phyloP scores from a whole-genome alignment of 2,797 vertebrate species.

The Halcyon leucocephala region DNA sequence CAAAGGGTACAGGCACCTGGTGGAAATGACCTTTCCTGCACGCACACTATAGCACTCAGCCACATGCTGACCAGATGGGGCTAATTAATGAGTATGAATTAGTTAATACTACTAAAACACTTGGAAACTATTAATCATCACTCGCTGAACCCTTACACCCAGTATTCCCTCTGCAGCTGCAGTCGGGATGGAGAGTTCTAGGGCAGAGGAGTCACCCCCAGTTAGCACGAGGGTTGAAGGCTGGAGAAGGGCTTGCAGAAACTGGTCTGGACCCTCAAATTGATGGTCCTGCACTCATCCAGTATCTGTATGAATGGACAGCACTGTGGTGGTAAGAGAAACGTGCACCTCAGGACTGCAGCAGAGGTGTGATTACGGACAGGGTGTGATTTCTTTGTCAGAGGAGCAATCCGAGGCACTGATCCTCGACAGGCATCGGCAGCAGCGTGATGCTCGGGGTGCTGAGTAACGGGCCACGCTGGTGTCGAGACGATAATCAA shows the following conservation, averaged over 20 bases:
- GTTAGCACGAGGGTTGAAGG: neutral
- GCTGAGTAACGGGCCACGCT: neutral
- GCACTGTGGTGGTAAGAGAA: rapidly evolving
- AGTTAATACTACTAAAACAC: neutral
- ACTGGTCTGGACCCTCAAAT: neutral
- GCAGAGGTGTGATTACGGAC: neutral
- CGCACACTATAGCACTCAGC: neutral
- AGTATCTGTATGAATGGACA: neutral
- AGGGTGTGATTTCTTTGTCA: neutral
- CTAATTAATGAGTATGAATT: neutral
- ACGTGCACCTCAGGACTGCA: rapidly evolving
- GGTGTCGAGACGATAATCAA: rapidly evolving
- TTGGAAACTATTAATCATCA: neutral
- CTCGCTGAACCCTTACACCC: neutral
- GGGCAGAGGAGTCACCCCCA: neutral
- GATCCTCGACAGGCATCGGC: rapidly evolving
- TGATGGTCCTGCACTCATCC: rapidly evolving
- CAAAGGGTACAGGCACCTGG: neutral
- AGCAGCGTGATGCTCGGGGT: rapidly evolving
- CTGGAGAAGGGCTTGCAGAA: neutral
- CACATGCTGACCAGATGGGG: neutral
- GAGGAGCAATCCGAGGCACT: no score
- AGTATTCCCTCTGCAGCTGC: neutral
- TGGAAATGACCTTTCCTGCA: neutral
- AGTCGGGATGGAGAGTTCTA: neutral